Percentiles rank a stretch among this genome's conserved stretches.
phyloP scores from a whole-genome alignment of 2,113 vertebrate genomes.

The Melanotaenia duboulayi region DNA sequence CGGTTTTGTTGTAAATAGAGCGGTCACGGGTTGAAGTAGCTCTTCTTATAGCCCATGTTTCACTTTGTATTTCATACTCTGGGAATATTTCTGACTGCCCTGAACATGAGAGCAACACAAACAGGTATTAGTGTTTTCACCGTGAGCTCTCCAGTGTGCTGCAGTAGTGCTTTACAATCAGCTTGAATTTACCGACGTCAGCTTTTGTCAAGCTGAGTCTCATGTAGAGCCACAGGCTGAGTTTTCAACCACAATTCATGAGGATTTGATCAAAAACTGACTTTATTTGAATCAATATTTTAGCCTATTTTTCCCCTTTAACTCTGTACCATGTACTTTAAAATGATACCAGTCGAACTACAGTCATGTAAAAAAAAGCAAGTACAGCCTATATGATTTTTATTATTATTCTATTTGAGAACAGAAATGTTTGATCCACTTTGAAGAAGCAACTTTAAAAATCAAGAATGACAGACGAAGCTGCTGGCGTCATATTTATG shows the following conservation, averaged over 20 bases:
- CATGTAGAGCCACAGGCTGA: not conserved
- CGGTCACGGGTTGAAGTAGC: not conserved
- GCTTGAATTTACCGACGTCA: conserved; percentile 6
- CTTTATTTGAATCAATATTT: too few relatives aligned
- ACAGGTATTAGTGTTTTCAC: conserved; percentile 19
- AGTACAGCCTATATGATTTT: too few relatives aligned
- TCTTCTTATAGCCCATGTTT: not conserved
- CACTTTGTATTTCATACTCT: not conserved
- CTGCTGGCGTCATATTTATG: not conserved
- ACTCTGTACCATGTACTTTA: too few relatives aligned
- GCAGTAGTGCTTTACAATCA: conserved; percentile 11
- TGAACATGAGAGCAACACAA: conserved; percentile 18
- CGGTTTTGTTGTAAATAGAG: too few relatives aligned
- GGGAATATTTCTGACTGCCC: conserved; percentile 9
- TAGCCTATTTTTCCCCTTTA: too few relatives aligned
- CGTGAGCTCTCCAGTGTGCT: conserved; percentile 18
- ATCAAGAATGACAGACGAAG: not conserved
- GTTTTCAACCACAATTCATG: conserved; percentile 9
- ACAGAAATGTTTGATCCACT: too few relatives aligned
- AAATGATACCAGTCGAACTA: not conserved
- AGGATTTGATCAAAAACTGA: not conserved
- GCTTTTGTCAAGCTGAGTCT: not conserved
- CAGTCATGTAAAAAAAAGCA: not conserved
- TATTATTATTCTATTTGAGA: too few relatives aligned
- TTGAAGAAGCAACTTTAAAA: too few relatives aligned